These are phyloP conservation scores for Nothoprocta perdicaria DNA, from an alignment of 2,113 vertebrate species.

Conservation along the genomic window DNA sequence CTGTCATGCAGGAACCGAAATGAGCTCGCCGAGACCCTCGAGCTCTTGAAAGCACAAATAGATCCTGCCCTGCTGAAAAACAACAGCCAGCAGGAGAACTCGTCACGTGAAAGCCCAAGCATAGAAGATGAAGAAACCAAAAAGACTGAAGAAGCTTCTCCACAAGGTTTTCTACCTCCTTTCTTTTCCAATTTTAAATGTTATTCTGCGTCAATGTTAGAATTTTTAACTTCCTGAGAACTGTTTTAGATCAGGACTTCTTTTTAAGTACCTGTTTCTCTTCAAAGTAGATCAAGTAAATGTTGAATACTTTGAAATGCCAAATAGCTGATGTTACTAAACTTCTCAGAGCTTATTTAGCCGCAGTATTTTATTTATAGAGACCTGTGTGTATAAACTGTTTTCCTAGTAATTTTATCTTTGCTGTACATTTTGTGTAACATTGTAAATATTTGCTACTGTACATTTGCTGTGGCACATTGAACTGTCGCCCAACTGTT, in stretches of 20 bases:
- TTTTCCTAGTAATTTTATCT: neutral
- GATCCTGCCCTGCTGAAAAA: conserved; percentile 86
- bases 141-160: conserved; percentile 73
- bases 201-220: neutral
- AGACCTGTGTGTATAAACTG: neutral
- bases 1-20: conserved; percentile 86
- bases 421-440: neutral
- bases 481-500: neutral
- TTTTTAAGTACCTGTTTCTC: neutral
- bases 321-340: neutral
- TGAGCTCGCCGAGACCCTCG: conserved; percentile 92
- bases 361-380: neutral
- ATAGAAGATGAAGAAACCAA: conserved; percentile 80
- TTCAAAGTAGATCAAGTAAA: neutral
- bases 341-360: neutral
- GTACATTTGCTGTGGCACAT: neutral
- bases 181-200: conserved; percentile 21
- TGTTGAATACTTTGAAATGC: neutral
- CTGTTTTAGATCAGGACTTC: neutral
- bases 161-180: conserved; percentile 77
- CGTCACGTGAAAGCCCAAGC: conserved; percentile 80
- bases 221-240: neutral
- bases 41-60: conserved; percentile 92
- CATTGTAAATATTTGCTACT: neutral
- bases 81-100: conserved; percentile 76